A percentile compares a stretch with the other conserved stretches of the same genome.
These are phyloP conservation scores for Noctua fimbriata DNA, from an alignment of 2,888 invertebrate species.

Conservation along the genomic window DNA sequence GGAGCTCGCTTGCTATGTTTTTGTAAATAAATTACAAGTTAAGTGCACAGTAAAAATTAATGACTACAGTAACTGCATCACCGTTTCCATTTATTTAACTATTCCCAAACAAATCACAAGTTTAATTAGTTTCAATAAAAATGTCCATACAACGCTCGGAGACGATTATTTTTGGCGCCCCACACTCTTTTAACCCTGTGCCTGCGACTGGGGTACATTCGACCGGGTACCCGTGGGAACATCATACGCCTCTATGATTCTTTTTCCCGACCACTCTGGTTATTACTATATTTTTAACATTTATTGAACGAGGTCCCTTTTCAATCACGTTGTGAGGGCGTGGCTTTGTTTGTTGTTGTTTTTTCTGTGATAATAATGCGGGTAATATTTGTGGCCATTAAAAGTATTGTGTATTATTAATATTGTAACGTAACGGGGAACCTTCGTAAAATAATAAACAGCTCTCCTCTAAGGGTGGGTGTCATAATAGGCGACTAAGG, in stretches of 20 bases:
- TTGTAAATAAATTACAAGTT: constrained; percentile 14
- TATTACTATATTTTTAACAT: constrained; percentile 71
- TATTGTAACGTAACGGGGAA: background rate
- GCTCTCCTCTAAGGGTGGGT: background rate
- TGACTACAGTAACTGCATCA: constrained; percentile 8
- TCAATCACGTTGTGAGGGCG: constrained; percentile 67
- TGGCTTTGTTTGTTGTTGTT: constrained; percentile 43
- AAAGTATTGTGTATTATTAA: constrained; percentile 23
- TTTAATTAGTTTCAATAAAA: constrained; percentile 52
- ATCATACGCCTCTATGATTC: constrained; percentile 54
- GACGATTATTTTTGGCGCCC: constrained; percentile 64
- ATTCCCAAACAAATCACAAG: constrained; percentile 40
- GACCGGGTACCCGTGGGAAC: constrained; percentile 73
- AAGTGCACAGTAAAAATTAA: constrained; percentile 22
- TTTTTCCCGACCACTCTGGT: constrained; percentile 63
- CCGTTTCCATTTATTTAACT: constrained; percentile 27
- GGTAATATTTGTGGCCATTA: constrained; percentile 41
- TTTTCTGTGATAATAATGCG: constrained; percentile 52
- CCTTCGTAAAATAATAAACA: background rate
- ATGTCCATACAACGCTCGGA: constrained; percentile 40
- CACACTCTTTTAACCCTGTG: constrained; percentile 40
- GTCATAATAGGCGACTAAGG: background rate
- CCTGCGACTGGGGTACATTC: constrained; percentile 52
- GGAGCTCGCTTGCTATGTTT: background rate
- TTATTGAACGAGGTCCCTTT: constrained; percentile 58